These are phyloP conservation scores for Polydrusus pterygomalis DNA, from an alignment of 2,888 invertebrate species.

Conservation along the genomic window DNA sequence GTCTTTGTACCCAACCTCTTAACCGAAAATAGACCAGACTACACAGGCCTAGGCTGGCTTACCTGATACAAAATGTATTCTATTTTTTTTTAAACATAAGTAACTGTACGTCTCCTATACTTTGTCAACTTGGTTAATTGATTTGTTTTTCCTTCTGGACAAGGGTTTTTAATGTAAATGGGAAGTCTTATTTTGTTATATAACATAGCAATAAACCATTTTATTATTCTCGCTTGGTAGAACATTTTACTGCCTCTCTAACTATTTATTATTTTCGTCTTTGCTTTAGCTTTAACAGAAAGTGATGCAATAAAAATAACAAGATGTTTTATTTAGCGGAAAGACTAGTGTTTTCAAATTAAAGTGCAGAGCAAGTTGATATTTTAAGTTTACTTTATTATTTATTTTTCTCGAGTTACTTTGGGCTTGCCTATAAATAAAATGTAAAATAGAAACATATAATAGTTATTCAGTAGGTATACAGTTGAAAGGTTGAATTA, in stretches of 20 bases:
- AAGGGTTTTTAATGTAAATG: too few species aligned
- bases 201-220: background rate
- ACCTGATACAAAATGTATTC: too few species aligned
- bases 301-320: slow-evolving; percentile 5
- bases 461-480: too few species aligned
- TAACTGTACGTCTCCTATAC: too few species aligned
- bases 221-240: background rate
- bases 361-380: slow-evolving; percentile 4
- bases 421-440: background rate
- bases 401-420: background rate
- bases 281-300: background rate
- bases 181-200: background rate
- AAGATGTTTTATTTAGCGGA: slow-evolving; percentile 1
- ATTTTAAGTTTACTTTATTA: slow-evolving; percentile 8
- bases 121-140: too few species aligned
- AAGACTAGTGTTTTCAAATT: background rate
- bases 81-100: too few species aligned
- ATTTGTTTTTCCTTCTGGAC: too few species aligned
- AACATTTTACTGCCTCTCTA: background rate
- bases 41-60: too few species aligned
- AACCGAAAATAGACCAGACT: too few species aligned
- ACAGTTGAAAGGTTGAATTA: too few species aligned
- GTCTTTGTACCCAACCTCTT: too few species aligned
- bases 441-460: too few species aligned
- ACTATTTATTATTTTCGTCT: background rate